Base-by-base conservation (phyloP, 2,797 vertebrate genomes). In the Gymnoscopelus microlampas region DNA sequence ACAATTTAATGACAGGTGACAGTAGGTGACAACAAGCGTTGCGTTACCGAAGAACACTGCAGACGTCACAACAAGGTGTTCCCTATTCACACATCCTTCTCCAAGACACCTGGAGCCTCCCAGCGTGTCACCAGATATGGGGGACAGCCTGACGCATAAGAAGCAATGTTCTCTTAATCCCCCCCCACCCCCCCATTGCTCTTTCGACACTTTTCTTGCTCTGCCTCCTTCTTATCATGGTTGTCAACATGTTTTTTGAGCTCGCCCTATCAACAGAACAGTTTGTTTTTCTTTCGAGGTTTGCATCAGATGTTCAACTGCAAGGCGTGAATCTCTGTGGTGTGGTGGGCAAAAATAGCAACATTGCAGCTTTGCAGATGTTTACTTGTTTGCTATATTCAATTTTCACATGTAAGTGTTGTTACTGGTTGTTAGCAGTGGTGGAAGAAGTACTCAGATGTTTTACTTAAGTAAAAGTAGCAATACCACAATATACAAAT, bases 51-150 rank as follows among this genome's bases (percentile, higher is more conserved):
- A 53, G 35, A 39, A 44, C 39, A 10, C 7, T 10, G 39, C 32
- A 19, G 5, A 63, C 71, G 61, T 88, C 83, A 85, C 48, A n/a
- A 44, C 57, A 13, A 59, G 15, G 7, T 53, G 23, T 62, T 82
- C 73, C 59, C 65, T 85, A 89, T 87, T 82, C 70, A 84, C 14
- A 29, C 63, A 55, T 58, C 47, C 66, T 75, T 44, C 63, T 44
- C 68, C 29, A 72, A 69, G 66, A 87, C 84, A 90, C 77, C 78
- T 82, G 80, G 76, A 69, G 63, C 61, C 67, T 63, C 10, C 15
- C 53, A 60, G 26, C 58, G 47, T 39, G 56, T 54, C 60, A 51
- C 24, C 66, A 60, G 48, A 68, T 29, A 64, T 10, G 39, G 57
- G 49, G 9, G 10, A 19, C 9, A 63, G 3, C 15, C 63, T 81